Conservation (phyloP, 2,113 vertebrate genomes). For the Callopanchax toddi region DNA sequence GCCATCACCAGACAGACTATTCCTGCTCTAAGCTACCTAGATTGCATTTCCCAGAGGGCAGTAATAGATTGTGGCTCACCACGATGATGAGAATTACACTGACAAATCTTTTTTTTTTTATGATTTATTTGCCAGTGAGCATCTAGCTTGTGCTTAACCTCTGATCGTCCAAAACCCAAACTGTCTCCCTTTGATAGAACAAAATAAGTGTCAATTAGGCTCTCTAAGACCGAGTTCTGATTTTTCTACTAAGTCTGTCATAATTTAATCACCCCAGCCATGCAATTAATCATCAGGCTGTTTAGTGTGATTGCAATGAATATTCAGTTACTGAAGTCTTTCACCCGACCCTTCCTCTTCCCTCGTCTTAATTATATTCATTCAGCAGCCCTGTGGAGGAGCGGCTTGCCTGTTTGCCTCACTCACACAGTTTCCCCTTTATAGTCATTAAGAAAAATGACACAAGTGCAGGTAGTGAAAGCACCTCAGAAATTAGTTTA, state of each 20-base stretch:
- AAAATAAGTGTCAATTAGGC: conserved; percentile 22
- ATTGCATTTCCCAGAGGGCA: conserved; percentile 11
- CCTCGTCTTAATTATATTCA: conserved; percentile 65
- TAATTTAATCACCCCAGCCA: conserved; percentile 60
- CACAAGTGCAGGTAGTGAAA: conserved; percentile 52
- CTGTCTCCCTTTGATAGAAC: conserved; percentile 2
- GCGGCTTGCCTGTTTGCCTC: conserved; percentile 46
- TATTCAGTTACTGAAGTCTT: conserved; percentile 71
- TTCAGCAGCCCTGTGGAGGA: conserved; percentile 42
- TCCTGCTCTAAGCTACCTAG: not conserved
- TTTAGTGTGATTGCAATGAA: conserved; percentile 72
- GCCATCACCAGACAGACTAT: conserved; percentile 13
- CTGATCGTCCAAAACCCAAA: conserved; percentile 4
- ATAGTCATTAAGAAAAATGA: conserved; percentile 73
- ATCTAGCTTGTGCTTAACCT: too few relatives aligned
- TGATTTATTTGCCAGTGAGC: conserved; percentile 8
- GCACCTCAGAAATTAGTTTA: conserved; percentile 62
- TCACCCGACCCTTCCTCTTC: conserved; percentile 54
- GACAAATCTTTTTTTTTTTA: conserved; percentile 20
- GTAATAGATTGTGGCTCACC: conserved; percentile 25
- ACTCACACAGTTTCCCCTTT: conserved; percentile 44
- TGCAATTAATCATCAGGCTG: conserved; percentile 68
- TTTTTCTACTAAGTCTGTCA: conserved; percentile 52
- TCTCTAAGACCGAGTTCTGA: conserved; percentile 44
- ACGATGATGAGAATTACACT: not conserved